These are phyloP conservation scores for Ictalurus furcatus DNA, from an alignment of 2,113 vertebrate genomes.

Conservation along the genomic window DNA sequence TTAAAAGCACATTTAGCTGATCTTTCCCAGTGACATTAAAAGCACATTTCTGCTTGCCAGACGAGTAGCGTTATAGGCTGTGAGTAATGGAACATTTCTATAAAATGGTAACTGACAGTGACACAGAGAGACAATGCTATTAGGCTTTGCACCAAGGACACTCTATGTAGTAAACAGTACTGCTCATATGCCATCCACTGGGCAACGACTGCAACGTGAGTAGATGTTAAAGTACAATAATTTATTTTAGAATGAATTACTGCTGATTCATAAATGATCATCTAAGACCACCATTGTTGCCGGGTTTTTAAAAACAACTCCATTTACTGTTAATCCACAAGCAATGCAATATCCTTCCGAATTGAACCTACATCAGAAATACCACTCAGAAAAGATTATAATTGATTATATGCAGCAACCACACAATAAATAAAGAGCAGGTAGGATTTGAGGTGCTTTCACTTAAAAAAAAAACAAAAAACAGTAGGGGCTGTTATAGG, in stretches of 20 bases:
- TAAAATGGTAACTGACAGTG: conserved; percentile 22
- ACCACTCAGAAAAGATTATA: background rate
- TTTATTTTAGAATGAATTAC: background rate
- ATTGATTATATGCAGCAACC: background rate
- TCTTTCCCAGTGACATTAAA: conserved; percentile 25
- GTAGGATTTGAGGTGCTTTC: background rate
- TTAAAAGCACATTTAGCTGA: conserved; percentile 37
- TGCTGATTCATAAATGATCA: background rate
- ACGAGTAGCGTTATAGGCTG: background rate
- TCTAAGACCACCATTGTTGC: background rate
- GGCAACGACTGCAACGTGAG: background rate
- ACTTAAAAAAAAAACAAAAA: background rate
- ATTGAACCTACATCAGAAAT: background rate
- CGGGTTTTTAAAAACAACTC: background rate
- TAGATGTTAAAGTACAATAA: background rate
- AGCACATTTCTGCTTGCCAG: conserved; percentile 15
- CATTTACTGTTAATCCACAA: background rate
- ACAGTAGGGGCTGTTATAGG: background rate
- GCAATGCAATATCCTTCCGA: background rate
- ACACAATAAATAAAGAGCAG: background rate
- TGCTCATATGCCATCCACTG: background rate
- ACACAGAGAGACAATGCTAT: conserved; percentile 27
- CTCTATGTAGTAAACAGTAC: conserved; percentile 1
- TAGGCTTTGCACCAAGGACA: background rate
- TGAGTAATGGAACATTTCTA: conserved; percentile 32